A percentile compares a stretch with the other conserved stretches of the same genome.
Conservation (phyloP, 2,113 vertebrate species). For the Microtus ochrogaster region DNA sequence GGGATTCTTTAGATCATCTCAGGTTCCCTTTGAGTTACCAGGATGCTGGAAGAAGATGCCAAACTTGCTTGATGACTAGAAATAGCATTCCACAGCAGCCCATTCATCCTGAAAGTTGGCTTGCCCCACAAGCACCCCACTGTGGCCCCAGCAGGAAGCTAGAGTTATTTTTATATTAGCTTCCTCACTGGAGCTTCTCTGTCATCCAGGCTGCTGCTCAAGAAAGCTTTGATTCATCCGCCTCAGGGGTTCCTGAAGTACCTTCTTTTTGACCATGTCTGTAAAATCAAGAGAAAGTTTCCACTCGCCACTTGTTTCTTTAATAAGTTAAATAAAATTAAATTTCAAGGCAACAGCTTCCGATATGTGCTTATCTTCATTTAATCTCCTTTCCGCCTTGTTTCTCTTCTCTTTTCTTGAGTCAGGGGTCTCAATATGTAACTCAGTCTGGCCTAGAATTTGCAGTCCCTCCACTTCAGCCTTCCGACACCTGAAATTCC, state of each 20-base stretch:
- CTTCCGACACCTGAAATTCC: background rate
- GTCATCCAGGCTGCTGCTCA: background rate
- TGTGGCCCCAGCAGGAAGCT: conserved; percentile 40
- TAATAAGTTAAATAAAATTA: conserved; percentile 56
- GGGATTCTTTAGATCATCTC: conserved; percentile 34
- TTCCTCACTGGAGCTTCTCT: conserved; percentile 41
- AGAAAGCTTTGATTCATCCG: conserved; percentile 46
- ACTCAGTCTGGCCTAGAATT: background rate
- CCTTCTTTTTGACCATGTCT: conserved; percentile 42
- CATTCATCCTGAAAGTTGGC: conserved; percentile 34
- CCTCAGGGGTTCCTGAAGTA: conserved; percentile 1
- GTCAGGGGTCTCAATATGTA: background rate
- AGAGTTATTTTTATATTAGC: conserved; percentile 44
- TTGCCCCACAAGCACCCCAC: background rate
- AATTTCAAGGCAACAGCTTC: conserved; percentile 40
- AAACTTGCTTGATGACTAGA: conserved; percentile 48
- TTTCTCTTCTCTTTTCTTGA: background rate
- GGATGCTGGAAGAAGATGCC: conserved; percentile 58
- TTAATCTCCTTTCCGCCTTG: background rate
- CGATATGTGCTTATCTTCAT: background rate
- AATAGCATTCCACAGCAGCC: conserved; percentile 12
- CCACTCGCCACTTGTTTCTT: conserved; percentile 51
- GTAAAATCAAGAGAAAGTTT: conserved; percentile 38
- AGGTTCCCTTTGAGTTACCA: conserved; percentile 41
- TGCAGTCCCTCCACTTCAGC: background rate